Conservation (phyloP, 2,113 vertebrate genomes). For the Galemys pyrenaicus region DNA sequence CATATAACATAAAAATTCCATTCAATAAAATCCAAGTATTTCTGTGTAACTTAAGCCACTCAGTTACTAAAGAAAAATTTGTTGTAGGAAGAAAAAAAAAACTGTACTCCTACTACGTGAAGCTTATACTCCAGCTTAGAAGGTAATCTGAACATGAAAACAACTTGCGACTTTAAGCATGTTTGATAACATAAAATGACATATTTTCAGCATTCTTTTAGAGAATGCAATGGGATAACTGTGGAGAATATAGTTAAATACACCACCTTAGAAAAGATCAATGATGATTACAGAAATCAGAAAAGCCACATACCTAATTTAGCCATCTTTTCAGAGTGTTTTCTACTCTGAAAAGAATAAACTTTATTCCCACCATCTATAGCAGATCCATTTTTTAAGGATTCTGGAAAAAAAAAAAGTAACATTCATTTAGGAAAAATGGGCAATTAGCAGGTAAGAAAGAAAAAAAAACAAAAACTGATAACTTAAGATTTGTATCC, state of each 20-base stretch:
- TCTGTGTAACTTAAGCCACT: background rate
- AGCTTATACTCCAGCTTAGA: background rate
- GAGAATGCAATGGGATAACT: background rate
- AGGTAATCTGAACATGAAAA: background rate
- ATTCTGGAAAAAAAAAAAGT: slow-evolving; percentile 77
- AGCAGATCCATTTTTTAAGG: slow-evolving; percentile 80
- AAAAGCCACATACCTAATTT: slow-evolving; percentile 88
- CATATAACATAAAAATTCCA: background rate
- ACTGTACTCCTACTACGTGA: background rate
- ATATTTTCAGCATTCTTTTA: background rate
- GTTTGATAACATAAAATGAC: background rate
- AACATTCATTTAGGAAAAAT: background rate
- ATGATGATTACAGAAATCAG: slow-evolving; percentile 39
- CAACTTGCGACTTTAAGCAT: background rate
- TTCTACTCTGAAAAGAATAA: slow-evolving; percentile 93
- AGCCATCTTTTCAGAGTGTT: slow-evolving; percentile 91
- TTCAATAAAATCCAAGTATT: background rate
- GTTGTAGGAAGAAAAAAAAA: background rate
- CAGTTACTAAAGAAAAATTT: background rate
- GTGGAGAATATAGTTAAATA: background rate
- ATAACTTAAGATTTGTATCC: background rate
- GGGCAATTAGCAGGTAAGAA: background rate
- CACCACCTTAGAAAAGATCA: background rate
- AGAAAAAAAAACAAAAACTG: background rate
- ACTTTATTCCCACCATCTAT: slow-evolving; percentile 87